Conservation (phyloP, 2,113 vertebrate species). For the Upupa epops region DNA sequence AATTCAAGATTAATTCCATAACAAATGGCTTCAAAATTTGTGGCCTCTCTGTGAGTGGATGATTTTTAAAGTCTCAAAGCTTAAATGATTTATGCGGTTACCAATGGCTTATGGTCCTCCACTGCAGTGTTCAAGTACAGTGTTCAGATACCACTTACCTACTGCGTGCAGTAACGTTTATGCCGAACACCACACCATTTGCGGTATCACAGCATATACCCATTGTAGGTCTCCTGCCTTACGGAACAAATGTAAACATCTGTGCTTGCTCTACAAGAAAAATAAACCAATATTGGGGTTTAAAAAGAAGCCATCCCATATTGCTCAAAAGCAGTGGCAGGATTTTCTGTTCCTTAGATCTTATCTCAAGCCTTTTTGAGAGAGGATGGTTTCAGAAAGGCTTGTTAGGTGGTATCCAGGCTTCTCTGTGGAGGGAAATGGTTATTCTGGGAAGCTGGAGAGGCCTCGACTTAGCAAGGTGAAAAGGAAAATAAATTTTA, state of each 20-base stretch:
- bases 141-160: not conserved
- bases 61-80: not conserved
- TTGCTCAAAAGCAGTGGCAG: conserved; percentile 40
- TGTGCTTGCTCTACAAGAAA: conserved; percentile 52
- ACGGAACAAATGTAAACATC: conserved; percentile 31
- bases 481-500: conserved; percentile 41
- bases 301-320: conserved; percentile 10
- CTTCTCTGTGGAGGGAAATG: not conserved
- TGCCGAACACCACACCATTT: conserved; percentile 23
- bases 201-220: conserved; percentile 1
- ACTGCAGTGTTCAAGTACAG: not conserved
- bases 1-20: not conserved
- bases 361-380: conserved; percentile 8
- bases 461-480: conserved; percentile 26
- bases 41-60: not conserved
- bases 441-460: conserved; percentile 20
- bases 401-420: not conserved
- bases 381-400: not conserved
- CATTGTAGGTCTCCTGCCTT: conserved; percentile 26
- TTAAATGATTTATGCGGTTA: not conserved
- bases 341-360: conserved; percentile 47
- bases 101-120: not conserved
- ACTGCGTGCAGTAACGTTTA: not conserved
- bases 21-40: conserved; percentile 9
- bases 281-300: conserved; percentile 35